Conservation (phyloP, 2,113 vertebrate species). For the Hippotragus niger region DNA sequence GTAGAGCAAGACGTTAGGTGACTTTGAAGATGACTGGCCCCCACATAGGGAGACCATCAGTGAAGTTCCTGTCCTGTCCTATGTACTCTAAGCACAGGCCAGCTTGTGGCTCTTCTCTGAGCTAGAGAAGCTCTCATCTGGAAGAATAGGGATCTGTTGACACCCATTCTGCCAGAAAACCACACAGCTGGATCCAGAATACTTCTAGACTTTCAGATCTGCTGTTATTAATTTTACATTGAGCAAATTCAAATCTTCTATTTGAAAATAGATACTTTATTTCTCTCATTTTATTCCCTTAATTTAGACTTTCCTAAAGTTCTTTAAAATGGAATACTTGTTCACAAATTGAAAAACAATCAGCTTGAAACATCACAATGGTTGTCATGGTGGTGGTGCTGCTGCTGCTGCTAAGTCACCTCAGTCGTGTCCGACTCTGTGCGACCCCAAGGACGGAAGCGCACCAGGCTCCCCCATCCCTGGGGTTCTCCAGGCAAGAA, state of each 20-base stretch:
- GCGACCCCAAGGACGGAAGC: no score
- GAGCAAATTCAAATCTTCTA: not conserved
- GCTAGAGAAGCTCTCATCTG: not conserved
- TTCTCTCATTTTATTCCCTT: not conserved
- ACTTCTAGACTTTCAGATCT: not conserved
- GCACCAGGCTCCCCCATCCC: no score
- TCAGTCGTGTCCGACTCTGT: no score
- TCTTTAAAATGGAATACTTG: not conserved
- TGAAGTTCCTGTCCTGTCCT: not conserved
- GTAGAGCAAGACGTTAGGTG: not conserved
- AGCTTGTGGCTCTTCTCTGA: not conserved
- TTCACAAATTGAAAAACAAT: not conserved
- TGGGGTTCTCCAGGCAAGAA: no score
- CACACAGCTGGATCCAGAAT: rapidly evolving
- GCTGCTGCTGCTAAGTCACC: no score
- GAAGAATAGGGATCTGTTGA: not conserved
- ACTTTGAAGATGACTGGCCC: not conserved
- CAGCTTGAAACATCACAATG: rapidly evolving
- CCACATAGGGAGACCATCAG: not conserved
- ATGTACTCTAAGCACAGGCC: not conserved
- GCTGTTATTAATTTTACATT: not conserved
- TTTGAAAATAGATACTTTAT: not conserved
- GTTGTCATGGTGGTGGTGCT: not conserved
- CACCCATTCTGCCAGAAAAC: not conserved
- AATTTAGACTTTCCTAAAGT: not conserved